Evolutionary conservation across 2,113 vertebrate species (phyloP).

Genomic region (Philantomba maxwellii): DNA sequence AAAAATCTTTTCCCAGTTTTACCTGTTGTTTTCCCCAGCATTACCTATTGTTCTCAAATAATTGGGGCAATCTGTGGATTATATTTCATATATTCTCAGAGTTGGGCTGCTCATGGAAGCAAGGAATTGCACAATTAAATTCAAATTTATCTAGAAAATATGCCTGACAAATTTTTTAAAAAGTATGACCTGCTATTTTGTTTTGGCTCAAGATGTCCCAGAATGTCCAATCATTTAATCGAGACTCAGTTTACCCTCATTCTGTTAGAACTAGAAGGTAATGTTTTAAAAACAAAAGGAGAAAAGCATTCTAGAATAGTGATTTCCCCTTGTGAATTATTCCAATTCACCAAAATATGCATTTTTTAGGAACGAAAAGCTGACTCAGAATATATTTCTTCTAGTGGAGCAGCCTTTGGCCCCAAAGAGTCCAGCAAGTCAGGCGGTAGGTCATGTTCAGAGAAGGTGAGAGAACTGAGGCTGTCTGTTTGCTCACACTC

Average conservation of each 20-base stretch:
- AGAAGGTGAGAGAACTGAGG: slow-evolving; percentile 66
- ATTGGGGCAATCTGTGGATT: background rate
- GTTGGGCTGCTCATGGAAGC: background rate
- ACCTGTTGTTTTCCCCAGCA: background rate
- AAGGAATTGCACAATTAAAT: background rate
- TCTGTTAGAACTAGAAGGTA: too few species aligned
- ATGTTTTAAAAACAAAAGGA: background rate
- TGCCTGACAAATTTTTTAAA: background rate
- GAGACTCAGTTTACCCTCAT: background rate
- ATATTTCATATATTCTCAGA: background rate
- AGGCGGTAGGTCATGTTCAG: slow-evolving; percentile 35
- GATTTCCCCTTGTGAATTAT: background rate
- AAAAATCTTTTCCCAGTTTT: background rate
- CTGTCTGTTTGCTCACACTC: slow-evolving; percentile 46
- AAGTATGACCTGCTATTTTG: background rate
- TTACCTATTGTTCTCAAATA: background rate
- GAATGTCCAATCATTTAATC: background rate
- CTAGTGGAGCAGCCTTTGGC: slow-evolving; percentile 73
- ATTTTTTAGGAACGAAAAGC: background rate
- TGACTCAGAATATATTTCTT: slow-evolving; percentile 52
- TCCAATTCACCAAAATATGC: accelerated
- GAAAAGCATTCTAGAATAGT: background rate
- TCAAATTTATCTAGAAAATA: background rate
- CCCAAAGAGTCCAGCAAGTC: slow-evolving; percentile 76
- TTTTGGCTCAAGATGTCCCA: background rate